Evolutionary conservation across 2,888 invertebrate species (phyloP), one percentile per base, ranked within the genome.

Genomic region (Rhabditophanes sp.): DNA sequence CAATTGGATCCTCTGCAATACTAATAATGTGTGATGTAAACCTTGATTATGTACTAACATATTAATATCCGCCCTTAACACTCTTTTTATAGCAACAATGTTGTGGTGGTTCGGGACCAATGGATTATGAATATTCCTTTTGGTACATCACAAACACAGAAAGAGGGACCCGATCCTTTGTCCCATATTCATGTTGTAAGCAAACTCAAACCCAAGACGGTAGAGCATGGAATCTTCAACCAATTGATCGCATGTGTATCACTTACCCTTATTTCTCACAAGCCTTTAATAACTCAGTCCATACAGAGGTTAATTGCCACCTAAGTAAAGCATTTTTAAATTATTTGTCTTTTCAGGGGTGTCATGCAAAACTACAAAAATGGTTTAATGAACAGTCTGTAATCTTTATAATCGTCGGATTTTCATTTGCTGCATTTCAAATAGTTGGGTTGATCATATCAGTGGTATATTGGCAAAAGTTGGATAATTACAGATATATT

Each of bases 101-200:
- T 35, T 61, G 61, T 41, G 61, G 61, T 31, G 60, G 60, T 5
- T 50, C 48, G 11, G 49, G 51, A 1, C 46, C 58, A 2, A 25
- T 29, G 5, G 60, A 61, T 33, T 61, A 61, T 41, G 36, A 51
- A 21, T 46, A 48, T 25, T 55, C 58, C n/a, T 61, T 53, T 38
- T 61, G 61, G 61, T 61, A 51, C 30, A 41, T 56, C 4, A 61
- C 57, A 5, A 61, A 61, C 39, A 49, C 40, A 2, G 38, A 52
- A 11, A 24, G 58, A 15, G 61, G 61, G 9, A 61, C 60, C 4
- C 25, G 50, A 18, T 52, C 54, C 5, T 59, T 45, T 28, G 58
- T 61, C 17, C 61, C 61, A 4, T 36, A 30, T 1, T 54, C 54
- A 2, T 61, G 61, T 30, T 61, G 61, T 32, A 46, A 45, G 20